Conservation (phyloP, 2,113 vertebrate species). For the Dicrurus megarhynchus region DNA sequence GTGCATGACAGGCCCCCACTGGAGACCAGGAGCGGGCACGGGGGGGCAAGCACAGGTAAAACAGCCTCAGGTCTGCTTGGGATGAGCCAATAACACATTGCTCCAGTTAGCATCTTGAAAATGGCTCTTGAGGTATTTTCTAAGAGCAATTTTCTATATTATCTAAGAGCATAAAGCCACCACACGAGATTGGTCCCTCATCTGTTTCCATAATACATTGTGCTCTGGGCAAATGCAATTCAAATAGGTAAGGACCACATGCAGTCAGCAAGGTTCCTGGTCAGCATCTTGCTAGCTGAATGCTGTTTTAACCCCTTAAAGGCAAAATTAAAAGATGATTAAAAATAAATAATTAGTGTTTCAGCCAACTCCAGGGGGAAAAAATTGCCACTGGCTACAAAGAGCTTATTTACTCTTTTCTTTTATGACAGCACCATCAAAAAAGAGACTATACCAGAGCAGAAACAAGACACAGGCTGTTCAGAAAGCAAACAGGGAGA, state of each 20-base stretch:
- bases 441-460: background rate
- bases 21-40: background rate
- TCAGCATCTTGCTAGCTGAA: background rate
- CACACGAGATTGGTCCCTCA: background rate
- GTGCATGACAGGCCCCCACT: background rate
- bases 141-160: no score
- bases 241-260: background rate
- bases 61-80: background rate
- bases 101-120: background rate
- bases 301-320: background rate
- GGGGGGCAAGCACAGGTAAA: background rate
- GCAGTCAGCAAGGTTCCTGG: background rate
- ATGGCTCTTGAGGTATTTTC: no score
- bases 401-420: background rate
- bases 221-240: background rate
- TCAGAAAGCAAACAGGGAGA: background rate
- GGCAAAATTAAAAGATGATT: background rate
- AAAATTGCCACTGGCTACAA: background rate
- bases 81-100: background rate
- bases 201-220: background rate
- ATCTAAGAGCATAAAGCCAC: background rate
- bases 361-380: background rate
- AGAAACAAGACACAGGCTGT: background rate
- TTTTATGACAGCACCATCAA: background rate
- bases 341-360: slow-evolving; percentile 12